Conservation (phyloP, 2,797 vertebrate genomes). For the Molothrus aeneus region DNA sequence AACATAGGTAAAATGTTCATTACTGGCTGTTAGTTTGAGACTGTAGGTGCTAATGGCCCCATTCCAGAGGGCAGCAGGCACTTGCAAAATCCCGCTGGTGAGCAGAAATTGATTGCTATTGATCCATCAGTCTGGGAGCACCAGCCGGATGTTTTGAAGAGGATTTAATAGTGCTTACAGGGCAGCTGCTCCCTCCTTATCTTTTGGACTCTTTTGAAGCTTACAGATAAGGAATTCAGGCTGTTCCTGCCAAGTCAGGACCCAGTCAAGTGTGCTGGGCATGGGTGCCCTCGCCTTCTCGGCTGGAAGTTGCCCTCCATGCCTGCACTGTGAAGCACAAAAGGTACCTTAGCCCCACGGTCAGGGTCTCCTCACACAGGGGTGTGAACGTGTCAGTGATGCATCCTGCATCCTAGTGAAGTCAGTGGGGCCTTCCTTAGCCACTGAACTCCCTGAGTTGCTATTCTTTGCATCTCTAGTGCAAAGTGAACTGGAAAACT, state of each 20-base stretch:
- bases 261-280: neutral
- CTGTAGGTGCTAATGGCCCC: conserved; percentile 54
- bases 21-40: conserved; percentile 36
- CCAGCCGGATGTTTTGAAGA: neutral
- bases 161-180: neutral
- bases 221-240: neutral
- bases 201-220: neutral
- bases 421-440: neutral
- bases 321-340: neutral
- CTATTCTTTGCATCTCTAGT: rapidly evolving
- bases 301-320: neutral
- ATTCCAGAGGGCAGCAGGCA: neutral
- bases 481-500: neutral
- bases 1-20: conserved; percentile 45
- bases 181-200: neutral
- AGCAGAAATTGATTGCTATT: conserved; percentile 15
- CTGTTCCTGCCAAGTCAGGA: neutral
- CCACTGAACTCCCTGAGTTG: neutral
- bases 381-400: neutral
- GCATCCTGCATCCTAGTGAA: neutral
- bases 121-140: conserved; percentile 19
- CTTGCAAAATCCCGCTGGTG: neutral
- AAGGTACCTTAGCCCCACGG: neutral
- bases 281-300: neutral
- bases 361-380: neutral